Base-by-base conservation (phyloP, 2,797 vertebrate species). In the Trachurus trachurus region DNA sequence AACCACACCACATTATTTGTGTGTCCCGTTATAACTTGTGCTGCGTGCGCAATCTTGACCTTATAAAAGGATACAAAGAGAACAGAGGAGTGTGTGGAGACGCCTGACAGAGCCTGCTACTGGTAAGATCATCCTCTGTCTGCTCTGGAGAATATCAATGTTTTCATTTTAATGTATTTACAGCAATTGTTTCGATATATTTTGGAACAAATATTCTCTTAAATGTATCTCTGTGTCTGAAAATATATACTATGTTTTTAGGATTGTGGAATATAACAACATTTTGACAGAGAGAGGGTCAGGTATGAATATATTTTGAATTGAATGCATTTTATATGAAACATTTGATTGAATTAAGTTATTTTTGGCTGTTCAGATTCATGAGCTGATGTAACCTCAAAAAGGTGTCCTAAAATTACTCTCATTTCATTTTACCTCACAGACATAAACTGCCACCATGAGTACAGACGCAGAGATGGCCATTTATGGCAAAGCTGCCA, bases 381-480 rank as follows among this genome's bases (percentile, higher is more conserved):
- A 40, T 40, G 39, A 9, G 39, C 39, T 10, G 39, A n/a, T n/a
- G n/a, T n/a, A n/a, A n/a, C n/a, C n/a, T n/a, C n/a, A n/a, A n/a
- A n/a, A n/a, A n/a, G n/a, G n/a, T n/a, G n/a, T n/a, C n/a, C n/a
- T n/a, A n/a, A n/a, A 40, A 40, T 11, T 40, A 40, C 39, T 40
- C 39, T 40, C 10, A 40, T 40, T 40, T 40, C 4, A 34, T 34
- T 34, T 34, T 34, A 34, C 31, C 31, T 34, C 31, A 34, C 5
- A 34, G 31, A 34, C 31, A 34, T 42, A 42, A 42, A 12, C 40
- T 4, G 40, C 40, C 9, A 42, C 40, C 40, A 42, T 42, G 96
- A 97, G 95, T 82, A 96, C 95, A 0, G 96, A 96, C 1, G 59
- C 86, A 0, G 96, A 93, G 50, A 97, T 97, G 97, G 93, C 96